Conservation (phyloP, 1,140 invertebrate species). For the Asobara japonica region DNA sequence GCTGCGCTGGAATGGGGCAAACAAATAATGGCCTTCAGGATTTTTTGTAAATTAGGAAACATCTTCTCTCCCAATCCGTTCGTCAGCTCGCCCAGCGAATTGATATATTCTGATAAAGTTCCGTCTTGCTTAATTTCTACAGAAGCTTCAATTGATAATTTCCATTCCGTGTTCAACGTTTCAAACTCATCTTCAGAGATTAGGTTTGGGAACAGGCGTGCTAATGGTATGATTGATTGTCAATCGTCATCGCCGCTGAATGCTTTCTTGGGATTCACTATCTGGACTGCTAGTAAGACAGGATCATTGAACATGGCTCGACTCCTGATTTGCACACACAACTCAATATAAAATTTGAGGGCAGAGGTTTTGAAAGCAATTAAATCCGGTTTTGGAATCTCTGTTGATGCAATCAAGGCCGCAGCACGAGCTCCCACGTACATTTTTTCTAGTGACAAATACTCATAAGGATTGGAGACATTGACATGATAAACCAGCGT, state of each 20-base stretch:
- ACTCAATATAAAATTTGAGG: constrained; percentile 19
- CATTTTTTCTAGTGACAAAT: constrained; percentile 8
- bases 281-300: neutral
- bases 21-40: constrained; percentile 17
- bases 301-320: constrained; percentile 24
- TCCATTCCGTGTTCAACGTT: constrained; percentile 23
- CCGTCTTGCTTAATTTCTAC: neutral
- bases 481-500: neutral
- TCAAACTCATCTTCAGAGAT: neutral
- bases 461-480: neutral
- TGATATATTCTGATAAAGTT: neutral
- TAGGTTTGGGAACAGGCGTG: constrained; percentile 6
- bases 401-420: neutral
- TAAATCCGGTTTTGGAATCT: neutral
- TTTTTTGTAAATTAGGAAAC: constrained; percentile 6
- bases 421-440: constrained; percentile 20
- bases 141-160: neutral
- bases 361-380: constrained; percentile 3
- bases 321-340: neutral
- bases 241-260: neutral
- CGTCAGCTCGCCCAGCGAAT: constrained; percentile 10
- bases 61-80: constrained; percentile 8
- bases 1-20: constrained; percentile 27
- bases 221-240: constrained; percentile 16
- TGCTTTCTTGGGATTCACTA: constrained; percentile 15